Evolutionary conservation across 1,140 invertebrate genomes (phyloP).

Genomic region (Zaprionus africanus): DNA sequence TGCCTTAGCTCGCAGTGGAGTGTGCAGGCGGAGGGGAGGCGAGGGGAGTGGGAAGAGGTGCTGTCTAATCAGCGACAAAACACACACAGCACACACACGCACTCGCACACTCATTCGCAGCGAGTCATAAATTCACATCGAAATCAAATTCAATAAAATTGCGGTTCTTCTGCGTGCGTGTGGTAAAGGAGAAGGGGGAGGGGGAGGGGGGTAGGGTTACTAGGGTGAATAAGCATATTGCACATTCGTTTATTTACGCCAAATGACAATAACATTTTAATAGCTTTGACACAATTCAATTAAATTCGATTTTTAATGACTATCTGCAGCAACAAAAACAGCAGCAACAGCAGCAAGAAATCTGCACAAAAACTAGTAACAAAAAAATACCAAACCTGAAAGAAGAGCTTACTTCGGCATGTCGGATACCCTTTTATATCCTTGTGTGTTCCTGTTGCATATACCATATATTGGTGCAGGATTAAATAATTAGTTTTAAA

Average conservation of each 20-base stretch:
- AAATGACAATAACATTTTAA: conserved; percentile 69
- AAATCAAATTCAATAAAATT: conserved; percentile 35
- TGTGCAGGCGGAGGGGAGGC: neutral
- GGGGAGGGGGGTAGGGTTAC: neutral
- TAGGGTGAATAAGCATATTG: conserved; percentile 46
- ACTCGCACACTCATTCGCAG: neutral
- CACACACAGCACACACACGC: conserved; percentile 7
- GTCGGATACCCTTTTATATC: too few relatives aligned
- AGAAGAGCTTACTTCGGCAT: too few relatives aligned
- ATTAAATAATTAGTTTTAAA: too few relatives aligned
- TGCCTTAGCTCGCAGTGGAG: neutral
- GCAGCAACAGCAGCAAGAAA: neutral
- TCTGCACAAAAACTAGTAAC: too few relatives aligned
- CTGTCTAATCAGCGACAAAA: conserved; percentile 11
- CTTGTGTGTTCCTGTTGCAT: too few relatives aligned
- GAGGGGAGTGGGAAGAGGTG: neutral
- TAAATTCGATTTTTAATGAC: conserved; percentile 63
- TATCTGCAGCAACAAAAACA: conserved; percentile 34
- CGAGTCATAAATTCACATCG: conserved; percentile 60
- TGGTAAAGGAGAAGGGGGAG: neutral
- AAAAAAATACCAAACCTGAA: neutral
- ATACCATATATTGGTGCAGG: too few relatives aligned
- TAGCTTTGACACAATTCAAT: conserved; percentile 75
- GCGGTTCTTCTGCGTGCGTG: conserved; percentile 5
- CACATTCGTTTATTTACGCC: conserved; percentile 65